Evolutionary conservation across 2,888 invertebrate species (phyloP), one percentile per base, ranked within the genome.

Genomic region (Agrochola lota): DNA sequence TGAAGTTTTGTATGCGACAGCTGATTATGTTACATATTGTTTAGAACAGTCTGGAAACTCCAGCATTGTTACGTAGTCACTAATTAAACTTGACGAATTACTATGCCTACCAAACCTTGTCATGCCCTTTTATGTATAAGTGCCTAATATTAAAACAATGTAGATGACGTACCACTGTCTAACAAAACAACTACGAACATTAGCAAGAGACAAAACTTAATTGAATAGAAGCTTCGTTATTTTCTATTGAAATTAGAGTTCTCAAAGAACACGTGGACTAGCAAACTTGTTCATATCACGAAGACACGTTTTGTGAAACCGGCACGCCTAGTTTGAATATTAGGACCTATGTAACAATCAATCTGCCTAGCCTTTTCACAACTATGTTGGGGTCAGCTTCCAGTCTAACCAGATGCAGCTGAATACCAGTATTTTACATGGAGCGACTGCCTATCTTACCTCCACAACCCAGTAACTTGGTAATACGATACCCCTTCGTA

Each of bases 61-160:
- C 23, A 30, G 15, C n/a, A 30, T n/a, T 20, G 20, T 78, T 66
- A 55, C 23, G 35, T n/a, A 43, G 0, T 70, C 49, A 12, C 26
- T 78, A 26, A 40, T 49, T 78, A 8, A 64, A 71, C 49, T 26
- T 63, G 11, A 30, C 40, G 68, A 67, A 80, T 40, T 26, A 35
- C 2, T 8, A 43, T 60, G 20, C n/a, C 40, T 35, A 67, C 46
- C 40, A 9, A 81, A 49, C 40, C 55, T 60, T n/a, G 30, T n/a
- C n/a, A n/a, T n/a, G 20, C 17, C 46, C 7, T 62, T 72, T 59
- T 7, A 35, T 9, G n/a, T 7, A 15, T 40, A 35, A 60, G 20
- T 40, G 11, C 17, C 35, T 40, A 9, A n/a, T 17, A 57, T 63
- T 69, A 15, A 69, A 81, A 69, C 75, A 81, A 81, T 64, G 30